Base-by-base conservation (phyloP, 2,888 invertebrate species). In the Carterocephalus palaemon region DNA sequence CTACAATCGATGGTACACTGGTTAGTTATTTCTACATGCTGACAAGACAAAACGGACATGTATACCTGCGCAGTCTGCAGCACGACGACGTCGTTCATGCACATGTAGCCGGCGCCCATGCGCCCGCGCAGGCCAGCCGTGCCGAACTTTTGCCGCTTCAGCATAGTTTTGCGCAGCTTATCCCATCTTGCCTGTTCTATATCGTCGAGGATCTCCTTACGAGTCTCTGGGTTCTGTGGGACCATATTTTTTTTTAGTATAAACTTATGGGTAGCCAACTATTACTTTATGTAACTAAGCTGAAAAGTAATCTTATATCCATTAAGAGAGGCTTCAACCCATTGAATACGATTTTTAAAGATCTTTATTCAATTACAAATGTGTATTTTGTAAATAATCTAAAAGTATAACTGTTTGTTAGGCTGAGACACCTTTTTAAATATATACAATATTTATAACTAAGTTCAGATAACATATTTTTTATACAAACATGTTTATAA, bases 41-140 rank as follows among this genome's bases (percentile, higher is more conserved):
- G n/a, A n/a, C n/a, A n/a, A n/a, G n/a, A n/a, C n/a, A n/a, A n/a
- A n/a, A n/a, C n/a, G n/a, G n/a, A 12, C 12, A 4, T 26, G 10
- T 26, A 12, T 5, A 87, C 88, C 75, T 98, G 96, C 1, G 93
- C 93, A 1, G 98, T 97, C 83, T 99, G 99, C 34, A 99, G 90
- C 0, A 96, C 95, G 0, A 98, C 97, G 29, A 99, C 89, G 75
- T 99, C 99, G 75, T 99, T 99, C 95, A 99, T 96, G 52, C 93
- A 92, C 54, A 90, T 91, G 75, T 94, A 98, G 0, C 99, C 99
- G 8, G 97, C 93, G 9, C 92, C 94, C 99, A 99, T 99, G 52
- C 89, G 89, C 0, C 94, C 96, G 52, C 99, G 90, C 19, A 99
- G 85, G 0, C 99, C 98, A 0, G 98, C 98, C 1, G 98, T 98